A percentile compares a stretch with the other conserved stretches of the same genome.
phyloP scores from a whole-genome alignment of 1,140 invertebrate species.

The Yoshiicerus persimilis region DNA sequence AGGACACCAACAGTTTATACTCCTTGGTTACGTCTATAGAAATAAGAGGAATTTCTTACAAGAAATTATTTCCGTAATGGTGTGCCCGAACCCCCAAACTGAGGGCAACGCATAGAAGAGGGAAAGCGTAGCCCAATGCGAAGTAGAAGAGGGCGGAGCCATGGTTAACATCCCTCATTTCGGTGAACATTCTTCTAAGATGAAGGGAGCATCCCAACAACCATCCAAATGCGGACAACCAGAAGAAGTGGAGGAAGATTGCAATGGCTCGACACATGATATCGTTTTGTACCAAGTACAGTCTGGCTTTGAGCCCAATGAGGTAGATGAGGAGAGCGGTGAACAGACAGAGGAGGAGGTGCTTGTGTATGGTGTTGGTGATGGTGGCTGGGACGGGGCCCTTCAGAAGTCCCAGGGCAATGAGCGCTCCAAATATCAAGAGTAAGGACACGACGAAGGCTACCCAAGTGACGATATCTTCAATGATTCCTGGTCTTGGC shows the following conservation, averaged over 20 bases:
- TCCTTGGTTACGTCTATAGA: no score
- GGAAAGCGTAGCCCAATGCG: constrained; percentile 90
- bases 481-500: constrained; percentile 77
- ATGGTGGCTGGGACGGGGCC: constrained; percentile 76
- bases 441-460: constrained; percentile 82
- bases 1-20: no score
- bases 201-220: constrained; percentile 88
- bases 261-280: constrained; percentile 63
- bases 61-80: constrained; percentile 89
- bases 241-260: constrained; percentile 79
- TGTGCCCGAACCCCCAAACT: constrained; percentile 91
- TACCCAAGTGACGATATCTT: constrained; percentile 84
- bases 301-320: constrained; percentile 77
- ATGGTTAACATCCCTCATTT: constrained; percentile 94
- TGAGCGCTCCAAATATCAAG: constrained; percentile 70
- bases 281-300: constrained; percentile 65
- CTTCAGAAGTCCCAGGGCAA: constrained; percentile 74
- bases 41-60: constrained; percentile 67
- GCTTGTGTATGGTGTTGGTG: constrained; percentile 91
- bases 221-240: constrained; percentile 78
- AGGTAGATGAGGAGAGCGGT: constrained; percentile 82
- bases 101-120: constrained; percentile 85
- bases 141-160: constrained; percentile 93
- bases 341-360: constrained; percentile 85
- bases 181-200: constrained; percentile 89